These are phyloP conservation scores for Ochlodes sylvanus DNA, from an alignment of 2,888 invertebrate genomes.

Conservation along the genomic window DNA sequence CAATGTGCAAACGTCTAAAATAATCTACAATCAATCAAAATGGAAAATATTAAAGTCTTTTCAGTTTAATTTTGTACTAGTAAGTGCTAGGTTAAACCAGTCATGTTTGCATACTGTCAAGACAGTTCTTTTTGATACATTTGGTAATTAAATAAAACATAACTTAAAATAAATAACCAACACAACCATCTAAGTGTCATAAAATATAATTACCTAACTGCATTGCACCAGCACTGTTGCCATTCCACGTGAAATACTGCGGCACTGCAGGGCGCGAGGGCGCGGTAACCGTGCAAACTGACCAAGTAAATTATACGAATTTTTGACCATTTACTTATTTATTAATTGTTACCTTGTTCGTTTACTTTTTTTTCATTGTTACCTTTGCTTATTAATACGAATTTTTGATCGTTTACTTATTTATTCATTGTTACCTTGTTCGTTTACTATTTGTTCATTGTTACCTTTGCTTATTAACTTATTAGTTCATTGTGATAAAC, in stretches of 20 bases:
- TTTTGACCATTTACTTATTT: constrained; percentile 1
- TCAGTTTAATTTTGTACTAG: constrained; percentile 39
- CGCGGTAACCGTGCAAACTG: constrained; percentile 27
- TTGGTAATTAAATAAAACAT: constrained; percentile 77
- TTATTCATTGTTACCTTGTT: constrained; percentile 1
- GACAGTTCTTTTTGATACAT: constrained; percentile 46
- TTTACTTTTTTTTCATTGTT: neutral
- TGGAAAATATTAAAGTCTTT: constrained; percentile 32
- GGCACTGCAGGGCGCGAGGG: constrained; percentile 26
- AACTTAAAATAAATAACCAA: constrained; percentile 83
- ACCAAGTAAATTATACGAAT: constrained; percentile 37
- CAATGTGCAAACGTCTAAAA: constrained; percentile 21
- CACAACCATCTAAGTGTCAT: constrained; percentile 77
- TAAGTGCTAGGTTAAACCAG: constrained; percentile 20
- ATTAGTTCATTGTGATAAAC: too few species aligned
- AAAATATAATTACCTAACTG: constrained; percentile 58
- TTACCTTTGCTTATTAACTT: too few species aligned
- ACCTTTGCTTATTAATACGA: neutral
- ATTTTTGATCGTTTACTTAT: too few species aligned
- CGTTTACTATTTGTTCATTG: too few species aligned
- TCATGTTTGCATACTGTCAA: constrained; percentile 42
- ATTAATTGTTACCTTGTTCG: neutral
- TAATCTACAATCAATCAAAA: constrained; percentile 17
- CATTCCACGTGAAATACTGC: constrained; percentile 41
- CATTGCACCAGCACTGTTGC: constrained; percentile 60